phyloP scores from a whole-genome alignment of 2,113 vertebrate species.

The Siniperca chuatsi region DNA sequence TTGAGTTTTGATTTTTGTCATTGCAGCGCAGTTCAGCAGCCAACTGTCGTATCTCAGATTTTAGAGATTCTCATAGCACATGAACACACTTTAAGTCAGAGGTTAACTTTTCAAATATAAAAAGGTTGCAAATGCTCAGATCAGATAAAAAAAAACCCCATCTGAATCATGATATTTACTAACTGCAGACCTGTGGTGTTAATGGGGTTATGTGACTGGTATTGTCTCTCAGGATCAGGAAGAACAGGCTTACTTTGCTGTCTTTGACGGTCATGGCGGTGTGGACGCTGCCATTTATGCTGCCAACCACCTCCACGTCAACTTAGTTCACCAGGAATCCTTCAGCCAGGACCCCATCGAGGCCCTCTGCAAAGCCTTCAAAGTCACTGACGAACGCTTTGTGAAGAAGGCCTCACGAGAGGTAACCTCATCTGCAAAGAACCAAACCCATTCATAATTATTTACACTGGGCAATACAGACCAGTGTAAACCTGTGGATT shows the following conservation, averaged over 20 bases:
- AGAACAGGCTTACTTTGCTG: constrained; percentile 97
- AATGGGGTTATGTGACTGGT: background rate
- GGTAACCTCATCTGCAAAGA: constrained; percentile 78
- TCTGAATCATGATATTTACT: background rate
- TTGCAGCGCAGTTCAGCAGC: too few relatives aligned
- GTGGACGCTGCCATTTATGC: constrained; percentile 97
- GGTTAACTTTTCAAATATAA: too few relatives aligned
- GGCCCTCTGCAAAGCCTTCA: constrained; percentile 93
- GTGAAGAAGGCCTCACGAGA: constrained; percentile 95
- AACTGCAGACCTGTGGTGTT: background rate
- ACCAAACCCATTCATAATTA: background rate
- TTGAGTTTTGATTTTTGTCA: too few relatives aligned
- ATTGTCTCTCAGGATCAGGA: constrained; percentile 90
- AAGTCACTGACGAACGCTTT: constrained; percentile 93
- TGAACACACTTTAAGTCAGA: too few relatives aligned
- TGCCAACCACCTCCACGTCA: constrained; percentile 96
- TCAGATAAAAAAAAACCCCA: too few relatives aligned
- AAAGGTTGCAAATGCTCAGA: too few relatives aligned
- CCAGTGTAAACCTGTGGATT: background rate
- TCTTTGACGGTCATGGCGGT: constrained; percentile 97
- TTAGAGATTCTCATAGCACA: too few relatives aligned
- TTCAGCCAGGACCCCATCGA: constrained; percentile 91
- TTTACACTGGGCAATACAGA: background rate
- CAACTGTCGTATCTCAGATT: too few relatives aligned
- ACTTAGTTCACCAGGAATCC: constrained; percentile 93